Evolutionary conservation across 2,113 vertebrate species (phyloP), one percentile per base, ranked within the genome.

Genomic region (Perca fluviatilis): DNA sequence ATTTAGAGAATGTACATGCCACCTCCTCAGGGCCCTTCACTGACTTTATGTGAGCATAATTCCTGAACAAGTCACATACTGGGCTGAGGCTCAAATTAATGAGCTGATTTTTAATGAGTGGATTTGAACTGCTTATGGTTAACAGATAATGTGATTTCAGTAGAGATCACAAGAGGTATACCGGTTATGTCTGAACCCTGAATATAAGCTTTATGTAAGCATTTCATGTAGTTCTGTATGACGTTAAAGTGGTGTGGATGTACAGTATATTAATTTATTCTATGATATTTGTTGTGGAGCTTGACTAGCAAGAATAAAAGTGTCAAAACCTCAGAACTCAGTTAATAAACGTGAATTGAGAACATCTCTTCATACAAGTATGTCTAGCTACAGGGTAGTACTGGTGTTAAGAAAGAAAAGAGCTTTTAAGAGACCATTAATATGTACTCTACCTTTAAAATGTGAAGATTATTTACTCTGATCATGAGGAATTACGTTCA

Each of bases 101-200:
- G 40, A 60, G 60, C 5, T 56, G 43, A 46, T 67, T 64, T 57
- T 40, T 18, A 50, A 56, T 53, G 40, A 69, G 66, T 58, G 43
- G 63, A 60, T 49, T 72, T 49, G 47, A 86, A 63, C 54, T 64
- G 68, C 49, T 73, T 74, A n/a, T 72, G 50, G 51, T 74, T 65
- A 79, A 73, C 73, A 66, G 61, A 57, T 87, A 62, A 77, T 77
- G 82, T 81, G 80, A 91, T 83, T 78, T 89, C 88, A 90, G 80
- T 71, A 80, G 84, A 82, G 74, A 87, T 82, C 64, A 74, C 65
- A 78, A 85, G 90, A 94, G 90, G 94, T 93, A 93, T 46, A 88
- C 71, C 3, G 88, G 90, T 93, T 89, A 90, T 84, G 77, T 61
- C 56, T 89, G 67, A 88, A 84, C 85, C 89, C 85, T 91, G 87